Evolutionary conservation across 2,888 invertebrate species (phyloP).

Genomic region (Drosophila nigricruria): DNA sequence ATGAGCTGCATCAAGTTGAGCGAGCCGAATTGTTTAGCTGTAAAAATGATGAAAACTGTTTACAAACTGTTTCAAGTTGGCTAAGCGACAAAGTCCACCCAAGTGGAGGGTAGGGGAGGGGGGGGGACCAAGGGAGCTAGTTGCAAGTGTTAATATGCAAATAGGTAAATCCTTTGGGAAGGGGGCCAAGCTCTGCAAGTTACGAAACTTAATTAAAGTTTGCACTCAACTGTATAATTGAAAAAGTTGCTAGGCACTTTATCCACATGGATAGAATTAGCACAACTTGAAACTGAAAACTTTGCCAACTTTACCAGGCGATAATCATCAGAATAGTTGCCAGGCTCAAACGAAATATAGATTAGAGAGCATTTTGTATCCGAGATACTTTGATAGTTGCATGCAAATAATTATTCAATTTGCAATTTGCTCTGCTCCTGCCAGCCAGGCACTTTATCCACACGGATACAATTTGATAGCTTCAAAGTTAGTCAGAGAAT

Average conservation of each 20-base stretch:
- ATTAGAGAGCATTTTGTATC: not conserved
- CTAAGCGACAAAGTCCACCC: not conserved
- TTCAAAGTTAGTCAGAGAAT: not conserved
- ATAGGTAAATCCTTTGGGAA: not conserved
- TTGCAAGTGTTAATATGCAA: slow-evolving; percentile 8
- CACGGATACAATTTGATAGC: not conserved
- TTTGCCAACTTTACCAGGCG: not conserved
- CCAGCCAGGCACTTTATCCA: not conserved
- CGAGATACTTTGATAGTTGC: not conserved
- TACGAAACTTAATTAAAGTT: slow-evolving; percentile 13
- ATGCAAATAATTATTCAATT: slow-evolving; percentile 7
- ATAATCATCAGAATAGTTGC: not conserved
- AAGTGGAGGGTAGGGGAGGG: too few species aligned
- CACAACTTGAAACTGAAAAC: not conserved
- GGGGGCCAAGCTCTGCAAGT: not conserved
- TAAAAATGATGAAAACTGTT: not conserved
- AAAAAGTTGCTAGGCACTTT: slow-evolving; percentile 12
- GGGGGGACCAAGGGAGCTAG: not conserved
- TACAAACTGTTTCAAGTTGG: slow-evolving; percentile 3
- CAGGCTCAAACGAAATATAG: not conserved
- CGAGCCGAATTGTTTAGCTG: slow-evolving; percentile 2
- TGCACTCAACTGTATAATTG: slow-evolving; percentile 14
- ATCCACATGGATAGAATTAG: slow-evolving; percentile 10
- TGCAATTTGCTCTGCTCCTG: not conserved
- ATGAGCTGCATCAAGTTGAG: not conserved